phyloP scores from a whole-genome alignment of 1,140 invertebrate genomes.

The Zelostemma sp. region DNA sequence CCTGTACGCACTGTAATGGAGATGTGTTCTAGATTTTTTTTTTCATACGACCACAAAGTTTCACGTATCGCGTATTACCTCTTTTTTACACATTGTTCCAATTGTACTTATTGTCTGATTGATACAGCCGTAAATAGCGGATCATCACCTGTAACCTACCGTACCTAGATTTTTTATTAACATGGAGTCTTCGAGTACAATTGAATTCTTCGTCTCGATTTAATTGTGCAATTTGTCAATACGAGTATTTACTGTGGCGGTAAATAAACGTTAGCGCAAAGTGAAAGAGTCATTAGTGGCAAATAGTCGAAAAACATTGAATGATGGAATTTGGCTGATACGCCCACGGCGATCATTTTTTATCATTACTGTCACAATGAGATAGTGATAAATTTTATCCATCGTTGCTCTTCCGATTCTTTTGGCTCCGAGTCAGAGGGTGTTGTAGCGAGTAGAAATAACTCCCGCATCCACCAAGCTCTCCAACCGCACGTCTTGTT shows the following conservation, averaged over 20 bases:
- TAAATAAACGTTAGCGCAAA: neutral
- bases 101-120: too few species aligned
- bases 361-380: conserved; percentile 3
- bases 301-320: neutral
- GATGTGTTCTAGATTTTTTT: too few species aligned
- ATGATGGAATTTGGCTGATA: neutral
- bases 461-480: neutral
- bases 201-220: too few species aligned
- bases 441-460: conserved; percentile 26
- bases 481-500: neutral
- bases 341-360: neutral
- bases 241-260: neutral
- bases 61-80: too few species aligned
- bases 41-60: too few species aligned
- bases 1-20: too few species aligned
- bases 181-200: too few species aligned
- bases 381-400: conserved; percentile 33
- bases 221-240: neutral
- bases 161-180: too few species aligned
- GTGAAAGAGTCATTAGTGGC: neutral
- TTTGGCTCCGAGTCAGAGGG: conserved; percentile 8
- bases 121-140: too few species aligned
- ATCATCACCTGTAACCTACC: too few species aligned
- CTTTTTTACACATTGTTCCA: too few species aligned
- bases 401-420: conserved; percentile 32